Evolutionary conservation across 2,797 vertebrate species (phyloP).

Genomic region (Anisognathus igniventris): DNA sequence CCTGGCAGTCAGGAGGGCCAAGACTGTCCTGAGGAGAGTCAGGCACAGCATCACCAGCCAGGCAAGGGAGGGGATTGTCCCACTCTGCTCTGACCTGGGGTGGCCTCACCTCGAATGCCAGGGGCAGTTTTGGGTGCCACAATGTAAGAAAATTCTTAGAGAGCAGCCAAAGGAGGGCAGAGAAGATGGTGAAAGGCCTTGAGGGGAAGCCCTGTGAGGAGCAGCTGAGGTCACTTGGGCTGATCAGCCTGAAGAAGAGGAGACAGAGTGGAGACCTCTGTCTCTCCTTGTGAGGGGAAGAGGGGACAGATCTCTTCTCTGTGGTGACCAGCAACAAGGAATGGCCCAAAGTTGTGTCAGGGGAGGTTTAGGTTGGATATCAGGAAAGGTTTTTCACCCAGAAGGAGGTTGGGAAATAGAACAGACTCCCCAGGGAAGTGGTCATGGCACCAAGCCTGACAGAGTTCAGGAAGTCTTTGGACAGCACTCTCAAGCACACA

Average conservation of each 20-base stretch:
- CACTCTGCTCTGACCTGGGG: accelerated
- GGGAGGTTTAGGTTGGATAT: neutral
- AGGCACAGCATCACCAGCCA: accelerated
- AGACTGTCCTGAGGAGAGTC: accelerated
- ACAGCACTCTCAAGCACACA: neutral
- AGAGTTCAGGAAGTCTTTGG: neutral
- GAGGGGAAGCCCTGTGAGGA: neutral
- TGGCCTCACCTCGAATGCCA: accelerated
- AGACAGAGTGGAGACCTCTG: neutral
- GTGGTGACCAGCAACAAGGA: neutral
- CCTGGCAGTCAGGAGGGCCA: neutral
- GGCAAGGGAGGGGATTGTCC: neutral
- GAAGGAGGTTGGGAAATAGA: neutral
- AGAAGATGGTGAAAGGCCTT: neutral
- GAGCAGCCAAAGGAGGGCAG: neutral
- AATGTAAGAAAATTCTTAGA: neutral
- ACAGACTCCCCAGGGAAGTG: neutral
- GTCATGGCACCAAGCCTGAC: accelerated
- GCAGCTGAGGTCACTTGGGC: neutral
- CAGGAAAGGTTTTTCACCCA: neutral
- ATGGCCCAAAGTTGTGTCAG: neutral
- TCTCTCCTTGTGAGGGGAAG: neutral
- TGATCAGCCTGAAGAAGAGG: neutral
- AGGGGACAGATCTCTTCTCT: neutral
- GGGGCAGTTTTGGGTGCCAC: neutral